Evolutionary conservation across 2,888 invertebrate genomes (phyloP).

Genomic region (Lypha dubia): DNA sequence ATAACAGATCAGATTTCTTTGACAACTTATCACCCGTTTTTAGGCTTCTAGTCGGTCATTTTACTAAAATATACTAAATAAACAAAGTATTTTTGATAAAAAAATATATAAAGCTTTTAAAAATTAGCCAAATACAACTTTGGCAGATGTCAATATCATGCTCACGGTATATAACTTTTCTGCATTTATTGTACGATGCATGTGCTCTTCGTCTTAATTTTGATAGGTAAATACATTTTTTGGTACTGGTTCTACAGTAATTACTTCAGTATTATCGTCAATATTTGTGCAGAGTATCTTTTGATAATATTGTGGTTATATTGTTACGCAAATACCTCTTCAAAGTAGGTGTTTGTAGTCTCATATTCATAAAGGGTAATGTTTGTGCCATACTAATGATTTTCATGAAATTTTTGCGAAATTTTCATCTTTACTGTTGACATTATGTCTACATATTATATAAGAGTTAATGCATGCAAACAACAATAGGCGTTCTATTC

Average conservation of each 20-base stretch:
- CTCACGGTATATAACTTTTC: conserved; percentile 9
- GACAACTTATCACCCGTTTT: too few relatives aligned
- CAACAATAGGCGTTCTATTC: too few relatives aligned
- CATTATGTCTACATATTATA: conserved; percentile 12
- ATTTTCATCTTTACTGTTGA: too few relatives aligned
- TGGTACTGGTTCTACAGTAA: too few relatives aligned
- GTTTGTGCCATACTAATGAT: background rate
- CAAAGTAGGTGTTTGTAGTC: background rate
- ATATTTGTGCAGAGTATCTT: background rate
- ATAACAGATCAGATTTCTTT: too few relatives aligned
- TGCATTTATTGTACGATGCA: background rate
- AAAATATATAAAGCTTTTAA: too few relatives aligned
- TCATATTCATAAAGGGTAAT: background rate
- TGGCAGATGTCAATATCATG: conserved; percentile 2
- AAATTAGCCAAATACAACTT: too few relatives aligned
- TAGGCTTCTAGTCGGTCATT: too few relatives aligned
- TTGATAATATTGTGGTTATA: too few relatives aligned
- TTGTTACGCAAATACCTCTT: background rate
- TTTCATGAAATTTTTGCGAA: conserved; percentile 10
- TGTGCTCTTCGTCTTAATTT: conserved; percentile 14
- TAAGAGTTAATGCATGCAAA: conserved; percentile 11
- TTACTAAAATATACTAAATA: too few relatives aligned
- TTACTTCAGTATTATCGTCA: background rate
- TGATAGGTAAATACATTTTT: too few relatives aligned
- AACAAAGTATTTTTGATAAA: too few relatives aligned